phyloP scores from a whole-genome alignment of 2,797 vertebrate species.

The Phalanger gymnotis region DNA sequence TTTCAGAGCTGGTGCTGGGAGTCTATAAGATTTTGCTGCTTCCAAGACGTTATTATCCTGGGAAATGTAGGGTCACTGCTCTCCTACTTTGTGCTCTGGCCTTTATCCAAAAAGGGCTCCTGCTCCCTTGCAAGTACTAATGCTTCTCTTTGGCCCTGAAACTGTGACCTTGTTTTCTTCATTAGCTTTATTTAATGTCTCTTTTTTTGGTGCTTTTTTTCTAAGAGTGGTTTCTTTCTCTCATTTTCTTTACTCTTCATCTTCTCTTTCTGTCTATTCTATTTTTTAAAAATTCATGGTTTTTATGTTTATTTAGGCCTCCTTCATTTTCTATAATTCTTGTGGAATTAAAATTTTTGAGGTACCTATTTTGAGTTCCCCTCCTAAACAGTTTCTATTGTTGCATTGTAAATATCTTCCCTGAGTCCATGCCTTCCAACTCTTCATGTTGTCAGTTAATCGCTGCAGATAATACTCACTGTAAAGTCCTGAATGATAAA shows the following conservation, averaged over 20 bases:
- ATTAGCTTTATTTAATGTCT: neutral
- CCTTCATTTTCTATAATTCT: neutral
- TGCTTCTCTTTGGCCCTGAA: neutral
- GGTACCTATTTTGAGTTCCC: neutral
- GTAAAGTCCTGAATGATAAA: too few relatives aligned
- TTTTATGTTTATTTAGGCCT: neutral
- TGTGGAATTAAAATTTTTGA: neutral
- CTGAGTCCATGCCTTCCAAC: neutral
- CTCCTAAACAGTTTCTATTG: neutral
- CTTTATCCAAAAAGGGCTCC: neutral
- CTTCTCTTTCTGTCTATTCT: neutral
- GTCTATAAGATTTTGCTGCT: neutral
- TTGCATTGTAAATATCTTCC: neutral
- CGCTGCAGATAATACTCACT: neutral
- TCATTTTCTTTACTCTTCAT: neutral
- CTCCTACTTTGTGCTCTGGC: neutral
- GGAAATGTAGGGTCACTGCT: neutral
- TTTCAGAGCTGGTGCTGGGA: too few relatives aligned
- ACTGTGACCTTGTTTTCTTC: neutral
- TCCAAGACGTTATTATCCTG: neutral
- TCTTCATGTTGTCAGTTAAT: neutral
- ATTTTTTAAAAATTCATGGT: neutral
- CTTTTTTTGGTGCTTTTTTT: neutral
- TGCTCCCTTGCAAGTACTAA: neutral
- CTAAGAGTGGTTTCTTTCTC: neutral